Conservation (phyloP, 2,888 invertebrate species). For the Drosophila helvetica region DNA sequence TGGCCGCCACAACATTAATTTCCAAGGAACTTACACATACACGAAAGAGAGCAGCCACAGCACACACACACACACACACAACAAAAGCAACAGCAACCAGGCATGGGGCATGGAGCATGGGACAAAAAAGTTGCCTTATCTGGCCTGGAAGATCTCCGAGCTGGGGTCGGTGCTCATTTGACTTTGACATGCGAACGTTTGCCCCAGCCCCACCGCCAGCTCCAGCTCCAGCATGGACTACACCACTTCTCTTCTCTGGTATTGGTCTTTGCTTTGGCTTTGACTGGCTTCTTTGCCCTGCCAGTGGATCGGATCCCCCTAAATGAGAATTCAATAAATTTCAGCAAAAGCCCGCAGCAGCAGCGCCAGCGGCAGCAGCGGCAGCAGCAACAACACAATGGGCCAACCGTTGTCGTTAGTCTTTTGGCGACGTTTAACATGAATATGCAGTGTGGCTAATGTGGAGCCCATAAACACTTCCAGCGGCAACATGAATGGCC, state of each 20-base stretch:
- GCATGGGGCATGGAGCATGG: conserved; percentile 33
- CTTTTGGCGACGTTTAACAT: conserved; percentile 79
- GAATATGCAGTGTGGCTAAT: conserved; percentile 82
- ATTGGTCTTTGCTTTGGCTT: conserved; percentile 8
- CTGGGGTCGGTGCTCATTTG: conserved; percentile 58
- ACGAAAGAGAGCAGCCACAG: conserved; percentile 25
- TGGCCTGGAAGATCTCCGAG: conserved; percentile 70
- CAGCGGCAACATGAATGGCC: conserved; percentile 75
- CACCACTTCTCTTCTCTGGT: conserved; percentile 2
- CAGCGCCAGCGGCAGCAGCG: conserved; percentile 37
- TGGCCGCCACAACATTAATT: conserved; percentile 79
- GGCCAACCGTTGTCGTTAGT: conserved; percentile 66
- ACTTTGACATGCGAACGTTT: conserved; percentile 64
- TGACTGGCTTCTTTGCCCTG: conserved; percentile 4
- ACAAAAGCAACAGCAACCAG: conserved; percentile 16
- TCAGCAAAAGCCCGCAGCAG: conserved; percentile 55
- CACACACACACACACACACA: neutral
- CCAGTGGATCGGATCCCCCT: conserved; percentile 57
- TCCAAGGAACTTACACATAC: conserved; percentile 72
- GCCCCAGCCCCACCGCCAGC: conserved; percentile 43
- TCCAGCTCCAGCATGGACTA: conserved; percentile 30
- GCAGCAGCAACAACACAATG: conserved; percentile 65
- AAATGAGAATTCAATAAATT: conserved; percentile 82
- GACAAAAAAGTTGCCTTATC: conserved; percentile 70
- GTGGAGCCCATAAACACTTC: conserved; percentile 82